These are phyloP conservation scores for Opisthocomus hoazin DNA, from an alignment of 2,113 vertebrate species.

Conservation along the genomic window DNA sequence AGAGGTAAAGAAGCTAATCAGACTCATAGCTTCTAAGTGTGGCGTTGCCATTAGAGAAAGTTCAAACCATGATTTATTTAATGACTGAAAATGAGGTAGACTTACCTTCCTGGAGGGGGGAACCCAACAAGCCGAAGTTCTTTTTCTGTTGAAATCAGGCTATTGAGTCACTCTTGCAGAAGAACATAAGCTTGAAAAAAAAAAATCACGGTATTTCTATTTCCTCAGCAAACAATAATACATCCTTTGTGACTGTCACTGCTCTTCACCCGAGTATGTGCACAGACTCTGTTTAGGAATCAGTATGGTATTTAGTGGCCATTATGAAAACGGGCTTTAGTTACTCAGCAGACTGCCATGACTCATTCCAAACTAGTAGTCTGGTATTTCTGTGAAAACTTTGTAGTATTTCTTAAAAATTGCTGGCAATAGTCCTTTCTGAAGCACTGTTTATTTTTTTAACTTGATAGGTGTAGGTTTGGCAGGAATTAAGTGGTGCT, in stretches of 20 bases:
- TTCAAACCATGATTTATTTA: neutral
- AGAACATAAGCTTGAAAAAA: neutral
- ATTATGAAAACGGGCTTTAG: neutral
- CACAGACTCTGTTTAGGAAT: neutral
- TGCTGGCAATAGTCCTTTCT: neutral
- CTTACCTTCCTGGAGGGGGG: accelerated
- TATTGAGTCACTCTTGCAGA: neutral
- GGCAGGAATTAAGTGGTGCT: neutral
- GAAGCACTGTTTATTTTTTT: neutral
- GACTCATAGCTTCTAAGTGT: neutral
- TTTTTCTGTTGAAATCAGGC: neutral
- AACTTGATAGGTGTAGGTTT: neutral
- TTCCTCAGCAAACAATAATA: neutral
- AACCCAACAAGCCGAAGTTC: neutral
- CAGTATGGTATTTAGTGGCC: neutral
- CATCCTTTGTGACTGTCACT: neutral
- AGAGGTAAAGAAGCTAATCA: neutral
- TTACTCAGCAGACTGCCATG: neutral
- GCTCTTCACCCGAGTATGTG: neutral
- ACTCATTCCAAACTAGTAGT: neutral
- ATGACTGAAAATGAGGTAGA: neutral
- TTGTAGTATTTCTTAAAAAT: neutral
- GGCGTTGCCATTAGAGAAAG: neutral
- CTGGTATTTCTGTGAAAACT: neutral
- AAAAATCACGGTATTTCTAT: neutral